Conservation (phyloP, 2,888 invertebrate species). For the Rhamnusium bicolor region DNA sequence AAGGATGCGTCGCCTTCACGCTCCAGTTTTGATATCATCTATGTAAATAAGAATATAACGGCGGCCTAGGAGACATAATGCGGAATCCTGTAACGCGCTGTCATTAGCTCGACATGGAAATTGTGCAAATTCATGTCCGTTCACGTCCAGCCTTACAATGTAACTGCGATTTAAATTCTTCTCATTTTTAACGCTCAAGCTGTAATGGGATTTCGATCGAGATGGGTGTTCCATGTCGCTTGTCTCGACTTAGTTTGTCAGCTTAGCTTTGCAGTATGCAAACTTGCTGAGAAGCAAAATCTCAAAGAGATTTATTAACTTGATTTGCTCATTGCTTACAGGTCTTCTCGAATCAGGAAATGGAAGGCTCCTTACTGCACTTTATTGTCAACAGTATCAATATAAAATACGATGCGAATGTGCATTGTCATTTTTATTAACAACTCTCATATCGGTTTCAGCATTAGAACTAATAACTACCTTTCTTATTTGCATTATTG, state of each 20-base stretch:
- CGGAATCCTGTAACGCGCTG: constrained; percentile 30
- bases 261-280: constrained; percentile 57
- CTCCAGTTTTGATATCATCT: constrained; percentile 52
- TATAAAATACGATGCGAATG: constrained; percentile 5
- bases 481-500: no score
- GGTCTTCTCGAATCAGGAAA: constrained; percentile 26
- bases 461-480: neutral
- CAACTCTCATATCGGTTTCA: neutral
- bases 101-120: constrained; percentile 47
- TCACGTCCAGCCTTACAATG: constrained; percentile 51
- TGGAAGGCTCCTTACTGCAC: constrained; percentile 10
- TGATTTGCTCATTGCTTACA: constrained; percentile 37
- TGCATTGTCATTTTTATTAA: neutral
- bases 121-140: constrained; percentile 54
- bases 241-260: constrained; percentile 64
- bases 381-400: neutral
- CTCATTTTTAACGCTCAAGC: constrained; percentile 63
- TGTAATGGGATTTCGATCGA: constrained; percentile 66
- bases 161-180: constrained; percentile 63
- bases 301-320: constrained; percentile 51
- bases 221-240: constrained; percentile 67
- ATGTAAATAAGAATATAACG: constrained; percentile 44
- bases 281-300: constrained; percentile 50
- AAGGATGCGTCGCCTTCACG: constrained; percentile 50
- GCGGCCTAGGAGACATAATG: constrained; percentile 22